Conservation (phyloP, 2,888 invertebrate species). For the Caenorhabditis drosophilae region DNA sequence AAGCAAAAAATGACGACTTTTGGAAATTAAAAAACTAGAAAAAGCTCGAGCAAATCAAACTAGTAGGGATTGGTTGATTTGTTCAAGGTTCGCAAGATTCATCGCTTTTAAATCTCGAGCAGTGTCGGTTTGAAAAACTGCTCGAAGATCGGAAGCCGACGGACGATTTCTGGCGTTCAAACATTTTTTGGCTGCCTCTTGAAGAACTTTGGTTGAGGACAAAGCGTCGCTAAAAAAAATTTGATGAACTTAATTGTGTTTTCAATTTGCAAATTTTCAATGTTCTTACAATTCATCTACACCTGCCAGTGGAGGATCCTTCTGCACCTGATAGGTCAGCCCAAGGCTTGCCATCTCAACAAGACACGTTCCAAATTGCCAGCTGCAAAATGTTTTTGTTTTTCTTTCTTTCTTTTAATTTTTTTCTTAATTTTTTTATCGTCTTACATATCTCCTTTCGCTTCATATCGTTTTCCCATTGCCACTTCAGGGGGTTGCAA, state of each 20-base stretch:
- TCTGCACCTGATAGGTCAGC: slow-evolving; percentile 19
- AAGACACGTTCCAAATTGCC: slow-evolving; percentile 46
- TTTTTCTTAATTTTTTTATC: too few relatives aligned
- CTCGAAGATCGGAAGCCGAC: slow-evolving; percentile 32
- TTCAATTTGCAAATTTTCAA: neutral
- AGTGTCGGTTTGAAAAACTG: slow-evolving; percentile 30
- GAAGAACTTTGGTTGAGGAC: slow-evolving; percentile 20
- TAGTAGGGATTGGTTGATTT: slow-evolving; percentile 28
- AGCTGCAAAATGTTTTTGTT: slow-evolving; percentile 21
- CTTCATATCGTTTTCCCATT: slow-evolving; percentile 33
- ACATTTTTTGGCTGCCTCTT: slow-evolving; percentile 31
- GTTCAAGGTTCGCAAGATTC: slow-evolving; percentile 21
- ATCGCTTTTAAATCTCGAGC: slow-evolving; percentile 30
- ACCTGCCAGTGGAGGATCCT: slow-evolving; percentile 28
- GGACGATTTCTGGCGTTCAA: slow-evolving; percentile 25
- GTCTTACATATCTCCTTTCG: slow-evolving; percentile 39
- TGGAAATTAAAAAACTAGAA: too few relatives aligned
- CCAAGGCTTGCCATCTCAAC: slow-evolving; percentile 42
- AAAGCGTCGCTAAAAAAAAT: slow-evolving; percentile 25
- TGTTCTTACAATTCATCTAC: slow-evolving; percentile 33
- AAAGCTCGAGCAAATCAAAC: too few relatives aligned
- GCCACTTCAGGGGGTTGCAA: slow-evolving; percentile 43
- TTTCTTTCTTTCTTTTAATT: too few relatives aligned
- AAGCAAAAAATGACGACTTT: too few relatives aligned
- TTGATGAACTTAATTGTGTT: neutral